phyloP scores from a whole-genome alignment of 1,140 invertebrate genomes.

The Bombus turneri region DNA sequence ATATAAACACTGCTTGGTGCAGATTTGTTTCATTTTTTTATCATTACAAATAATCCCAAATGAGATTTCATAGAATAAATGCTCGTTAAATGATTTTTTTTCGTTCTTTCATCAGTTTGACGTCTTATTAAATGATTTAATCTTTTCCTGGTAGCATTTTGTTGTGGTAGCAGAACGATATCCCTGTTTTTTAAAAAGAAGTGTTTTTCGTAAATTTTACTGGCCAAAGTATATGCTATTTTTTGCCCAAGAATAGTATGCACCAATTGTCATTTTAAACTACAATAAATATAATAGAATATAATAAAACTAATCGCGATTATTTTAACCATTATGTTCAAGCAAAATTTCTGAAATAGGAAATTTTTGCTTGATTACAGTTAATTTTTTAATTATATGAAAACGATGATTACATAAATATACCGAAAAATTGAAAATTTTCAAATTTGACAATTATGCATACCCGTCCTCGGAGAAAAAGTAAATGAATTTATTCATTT shows the following conservation, averaged over 20 bases:
- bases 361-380: background rate
- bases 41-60: constrained; percentile 38
- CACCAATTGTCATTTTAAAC: constrained; percentile 8
- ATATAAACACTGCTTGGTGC: constrained; percentile 44
- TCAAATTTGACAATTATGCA: constrained; percentile 30
- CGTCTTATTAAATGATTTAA: constrained; percentile 23
- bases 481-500: constrained; percentile 24
- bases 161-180: constrained; percentile 30
- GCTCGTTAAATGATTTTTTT: constrained; percentile 40
- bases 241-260: constrained; percentile 23
- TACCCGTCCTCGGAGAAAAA: constrained; percentile 26
- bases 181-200: constrained; percentile 27
- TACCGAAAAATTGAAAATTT: background rate
- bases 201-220: constrained; percentile 47
- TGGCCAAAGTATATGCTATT: constrained; percentile 41
- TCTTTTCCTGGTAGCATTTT: constrained; percentile 1
- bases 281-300: constrained; percentile 19
- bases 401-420: background rate
- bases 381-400: background rate
- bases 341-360: constrained; percentile 2
- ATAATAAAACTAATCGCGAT: constrained; percentile 1
- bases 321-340: background rate
- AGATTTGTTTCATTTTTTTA: constrained; percentile 42
- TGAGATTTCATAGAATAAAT: constrained; percentile 51
- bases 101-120: constrained; percentile 9